Conservation (phyloP, 35 echinoderm and acorn worm species). For the Anneissia japonica region DNA sequence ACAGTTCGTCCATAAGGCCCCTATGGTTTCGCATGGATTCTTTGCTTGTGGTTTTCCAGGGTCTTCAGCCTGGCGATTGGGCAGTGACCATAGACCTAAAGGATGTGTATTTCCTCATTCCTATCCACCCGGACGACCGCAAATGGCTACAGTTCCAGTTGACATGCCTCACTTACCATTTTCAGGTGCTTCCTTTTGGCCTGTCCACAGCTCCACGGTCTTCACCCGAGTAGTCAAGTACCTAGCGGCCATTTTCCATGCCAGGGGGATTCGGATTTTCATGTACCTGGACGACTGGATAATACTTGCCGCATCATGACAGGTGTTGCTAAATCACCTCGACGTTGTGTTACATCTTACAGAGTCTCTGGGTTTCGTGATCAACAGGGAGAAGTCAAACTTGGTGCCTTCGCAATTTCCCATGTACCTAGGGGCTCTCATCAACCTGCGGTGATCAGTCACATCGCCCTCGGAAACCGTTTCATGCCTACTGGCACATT, state of each 20-base stretch:
- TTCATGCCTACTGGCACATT: not conserved
- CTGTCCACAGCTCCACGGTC: slow-evolving; percentile 2
- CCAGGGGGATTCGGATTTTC: slow-evolving; percentile 18
- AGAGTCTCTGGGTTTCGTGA: slow-evolving; percentile 10
- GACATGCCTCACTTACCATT: not conserved
- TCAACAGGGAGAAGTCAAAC: slow-evolving; percentile 29
- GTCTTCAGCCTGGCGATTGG: too few relatives aligned
- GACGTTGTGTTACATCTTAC: not conserved
- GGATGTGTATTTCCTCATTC: too few relatives aligned
- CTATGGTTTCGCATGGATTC: too few relatives aligned
- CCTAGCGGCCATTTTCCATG: not conserved
- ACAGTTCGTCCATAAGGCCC: too few relatives aligned
- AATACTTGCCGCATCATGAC: not conserved
- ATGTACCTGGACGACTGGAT: slow-evolving; percentile 28
- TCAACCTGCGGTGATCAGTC: not conserved
- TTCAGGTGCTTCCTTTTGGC: slow-evolving; percentile 15
- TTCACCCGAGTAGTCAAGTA: slow-evolving; percentile 17
- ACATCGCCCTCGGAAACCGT: not conserved
- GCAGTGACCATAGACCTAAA: too few relatives aligned
- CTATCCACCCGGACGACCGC: not conserved
- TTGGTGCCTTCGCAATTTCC: not conserved
- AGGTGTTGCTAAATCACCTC: not conserved
- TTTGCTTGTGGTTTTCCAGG: too few relatives aligned
- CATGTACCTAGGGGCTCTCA: slow-evolving; percentile 6
- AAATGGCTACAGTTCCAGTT: slow-evolving; percentile 3